A percentile compares a stretch with the other conserved stretches of the same genome.
Evolutionary conservation across 2,113 vertebrate genomes (phyloP).

Genomic region (Corythornis vintsioides): DNA sequence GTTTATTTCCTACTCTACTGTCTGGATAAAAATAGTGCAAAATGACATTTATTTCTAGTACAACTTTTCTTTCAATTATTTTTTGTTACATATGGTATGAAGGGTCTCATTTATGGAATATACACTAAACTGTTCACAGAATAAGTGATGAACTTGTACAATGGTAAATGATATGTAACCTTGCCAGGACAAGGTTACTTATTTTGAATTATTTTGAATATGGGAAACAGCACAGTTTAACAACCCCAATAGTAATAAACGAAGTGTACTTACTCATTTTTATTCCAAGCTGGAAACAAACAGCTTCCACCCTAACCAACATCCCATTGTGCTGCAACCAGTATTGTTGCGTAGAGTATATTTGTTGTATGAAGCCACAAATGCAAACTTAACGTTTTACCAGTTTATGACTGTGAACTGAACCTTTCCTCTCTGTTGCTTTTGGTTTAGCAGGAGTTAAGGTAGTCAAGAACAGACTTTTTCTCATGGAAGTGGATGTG

Average conservation of each 20-base stretch:
- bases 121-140: not conserved
- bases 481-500: not conserved
- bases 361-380: not conserved
- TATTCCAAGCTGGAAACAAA: not conserved
- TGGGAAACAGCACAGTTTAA: not conserved
- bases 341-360: rapidly evolving
- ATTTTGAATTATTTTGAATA: not conserved
- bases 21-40: not conserved
- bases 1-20: not conserved
- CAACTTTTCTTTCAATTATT: not conserved
- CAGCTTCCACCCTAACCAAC: not conserved
- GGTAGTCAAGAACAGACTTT: not conserved
- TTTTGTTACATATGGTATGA: not conserved
- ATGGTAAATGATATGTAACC: not conserved
- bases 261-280: not conserved
- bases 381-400: not conserved
- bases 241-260: not conserved
- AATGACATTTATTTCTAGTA: not conserved
- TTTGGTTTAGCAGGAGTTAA: not conserved
- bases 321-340: not conserved
- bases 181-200: not conserved
- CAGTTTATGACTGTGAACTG: not conserved
- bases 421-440: not conserved
- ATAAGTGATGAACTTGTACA: not conserved
- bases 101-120: not conserved